Evolutionary conservation across 2,888 invertebrate species (phyloP), one percentile per base, ranked within the genome.

Genomic region (Agriopis leucophaearia): DNA sequence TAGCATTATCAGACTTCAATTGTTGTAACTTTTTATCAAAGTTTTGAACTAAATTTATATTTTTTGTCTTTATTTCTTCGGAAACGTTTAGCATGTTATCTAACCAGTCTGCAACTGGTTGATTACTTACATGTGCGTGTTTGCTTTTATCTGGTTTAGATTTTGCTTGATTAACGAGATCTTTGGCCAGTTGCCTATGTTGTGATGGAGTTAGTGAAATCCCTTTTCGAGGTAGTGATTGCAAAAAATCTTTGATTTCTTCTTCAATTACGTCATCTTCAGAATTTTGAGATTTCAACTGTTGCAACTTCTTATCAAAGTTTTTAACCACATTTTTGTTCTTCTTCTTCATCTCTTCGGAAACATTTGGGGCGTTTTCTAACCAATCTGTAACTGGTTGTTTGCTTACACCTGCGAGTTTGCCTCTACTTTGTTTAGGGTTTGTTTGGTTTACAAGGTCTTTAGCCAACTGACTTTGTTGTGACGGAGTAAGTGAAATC

Each of bases 231-330:
- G 13, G n/a, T 27, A 56, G 27, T 12, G 27, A 35, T 1, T 56
- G n/a, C 7, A 56, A 8, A 13, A 56, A 56, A 3, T 56, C 18
- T 7, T 44, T 44, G 9, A 56, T 56, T 56, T 56, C 56, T 13
- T 44, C 27, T 56, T 27, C 13, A 27, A 44, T 27, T 8, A 42
- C 38, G 2, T 38, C 38, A 9, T 9, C 9, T 2, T 40, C 40
- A 16, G 38, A 12, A 55, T 55, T 40, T 16, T 40, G 10, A 12
- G 18, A n/a, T 55, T 42, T 16, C 12, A 55, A 16, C 16, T 55
- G 40, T n/a, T 40, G 40, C 15, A 55, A 16, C 10, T 55, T 55
- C 2, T 40, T 42, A 15, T 40, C 40, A 55, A 55, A 55, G 9
- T 42, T 16, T 10, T 55, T 16, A 12, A 55, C 10, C 16, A 55